These are phyloP conservation scores for Trichoplax adhaerens DNA, from an alignment of 37 sponge, comb jelly and placozoan genomes.

Conservation along the genomic window DNA sequence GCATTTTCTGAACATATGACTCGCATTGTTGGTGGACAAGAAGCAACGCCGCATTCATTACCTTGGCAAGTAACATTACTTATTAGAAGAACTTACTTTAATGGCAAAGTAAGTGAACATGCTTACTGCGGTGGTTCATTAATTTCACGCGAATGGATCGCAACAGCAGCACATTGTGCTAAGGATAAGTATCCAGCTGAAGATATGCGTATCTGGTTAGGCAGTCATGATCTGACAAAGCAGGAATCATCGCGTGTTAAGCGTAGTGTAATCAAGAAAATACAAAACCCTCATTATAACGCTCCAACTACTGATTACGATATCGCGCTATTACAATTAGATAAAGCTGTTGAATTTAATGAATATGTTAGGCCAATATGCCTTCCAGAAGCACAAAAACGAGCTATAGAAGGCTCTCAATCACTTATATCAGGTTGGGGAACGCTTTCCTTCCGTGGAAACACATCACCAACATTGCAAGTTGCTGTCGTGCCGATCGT, in stretches of 20 bases:
- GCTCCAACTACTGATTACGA: not conserved
- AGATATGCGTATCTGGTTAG: not conserved
- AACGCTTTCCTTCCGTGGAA: no score
- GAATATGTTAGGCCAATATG: constrained; percentile 7
- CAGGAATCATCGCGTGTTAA: not conserved
- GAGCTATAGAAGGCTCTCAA: not conserved
- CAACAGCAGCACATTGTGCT: constrained; percentile 13
- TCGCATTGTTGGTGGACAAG: constrained; percentile 10
- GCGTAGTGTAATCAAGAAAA: constrained; percentile 3
- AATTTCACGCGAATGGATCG: constrained; percentile 6
- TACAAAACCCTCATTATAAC: constrained; percentile 1
- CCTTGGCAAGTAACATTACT: constrained; percentile 13
- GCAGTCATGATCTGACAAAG: not conserved
- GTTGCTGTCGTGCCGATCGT: constrained; percentile 9
- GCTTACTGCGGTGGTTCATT: constrained; percentile 13
- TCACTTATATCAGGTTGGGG: constrained; percentile 15
- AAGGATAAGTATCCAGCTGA: not conserved
- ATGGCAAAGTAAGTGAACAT: not conserved
- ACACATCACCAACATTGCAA: constrained; percentile 3
- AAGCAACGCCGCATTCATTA: constrained; percentile 1
- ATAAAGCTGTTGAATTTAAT: constrained; percentile 5
- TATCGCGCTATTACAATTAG: constrained; percentile 8
- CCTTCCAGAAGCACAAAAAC: not conserved
- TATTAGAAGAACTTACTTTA: no score
- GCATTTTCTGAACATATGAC: no score